phyloP scores from a whole-genome alignment of 1,140 invertebrate species.

The Notospermus geniculatus region DNA sequence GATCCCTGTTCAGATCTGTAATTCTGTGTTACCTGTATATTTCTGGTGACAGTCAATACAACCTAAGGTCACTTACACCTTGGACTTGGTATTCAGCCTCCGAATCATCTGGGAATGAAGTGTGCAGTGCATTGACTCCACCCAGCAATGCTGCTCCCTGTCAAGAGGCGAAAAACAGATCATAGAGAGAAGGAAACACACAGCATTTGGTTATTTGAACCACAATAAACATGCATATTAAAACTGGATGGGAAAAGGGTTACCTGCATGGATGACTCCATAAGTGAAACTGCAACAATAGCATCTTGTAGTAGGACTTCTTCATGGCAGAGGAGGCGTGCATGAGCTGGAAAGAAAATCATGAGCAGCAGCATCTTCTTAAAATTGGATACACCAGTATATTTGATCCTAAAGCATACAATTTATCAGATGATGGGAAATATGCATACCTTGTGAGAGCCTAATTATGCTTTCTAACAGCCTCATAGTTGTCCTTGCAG shows the following conservation, averaged over 20 bases:
- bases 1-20: too few relatives aligned
- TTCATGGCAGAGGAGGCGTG: slow-evolving; percentile 69
- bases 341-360: slow-evolving; percentile 64
- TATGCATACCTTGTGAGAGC: slow-evolving; percentile 53
- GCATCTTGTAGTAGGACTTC: slow-evolving; percentile 71
- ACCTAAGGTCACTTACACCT: slow-evolving; percentile 57
- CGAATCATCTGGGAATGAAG: slow-evolving; percentile 65
- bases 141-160: slow-evolving; percentile 56
- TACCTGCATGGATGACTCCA: slow-evolving; percentile 66
- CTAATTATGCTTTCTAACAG: slow-evolving; percentile 81
- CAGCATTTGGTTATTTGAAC: too few relatives aligned
- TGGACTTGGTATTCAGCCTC: slow-evolving; percentile 62
- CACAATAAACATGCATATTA: too few relatives aligned
- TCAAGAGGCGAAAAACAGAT: slow-evolving; percentile 16
- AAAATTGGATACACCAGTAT: not conserved
- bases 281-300: slow-evolving; percentile 68
- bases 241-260: too few relatives aligned
- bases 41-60: too few relatives aligned
- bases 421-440: not conserved
- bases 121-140: slow-evolving; percentile 60
- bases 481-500: slow-evolving; percentile 77
- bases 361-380: too few relatives aligned
- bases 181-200: too few relatives aligned
- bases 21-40: too few relatives aligned
- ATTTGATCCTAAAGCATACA: not conserved